A percentile compares a stretch with the other conserved stretches of the same genome.
phyloP scores from a whole-genome alignment of 2,888 invertebrate species.

The Antheraea yamamai region DNA sequence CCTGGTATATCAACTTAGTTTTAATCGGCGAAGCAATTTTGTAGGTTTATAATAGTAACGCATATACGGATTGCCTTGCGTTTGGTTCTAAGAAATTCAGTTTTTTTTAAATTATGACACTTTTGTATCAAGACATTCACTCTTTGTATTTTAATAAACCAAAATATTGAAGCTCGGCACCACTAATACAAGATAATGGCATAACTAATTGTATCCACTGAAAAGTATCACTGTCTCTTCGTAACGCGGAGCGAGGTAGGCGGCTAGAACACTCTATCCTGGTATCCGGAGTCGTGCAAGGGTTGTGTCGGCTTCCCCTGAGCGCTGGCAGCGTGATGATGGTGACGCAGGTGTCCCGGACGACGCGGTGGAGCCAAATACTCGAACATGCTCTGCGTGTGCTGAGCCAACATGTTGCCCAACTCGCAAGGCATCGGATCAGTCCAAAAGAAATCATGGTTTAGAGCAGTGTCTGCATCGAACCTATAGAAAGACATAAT shows the following conservation, averaged over 20 bases:
- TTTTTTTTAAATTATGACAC: too few relatives aligned
- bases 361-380: conserved; percentile 87
- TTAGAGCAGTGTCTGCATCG: conserved; percentile 95
- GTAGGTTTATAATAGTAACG: too few relatives aligned
- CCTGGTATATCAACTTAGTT: too few relatives aligned
- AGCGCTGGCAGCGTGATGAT: conserved; percentile 82
- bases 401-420: conserved; percentile 94
- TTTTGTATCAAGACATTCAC: too few relatives aligned
- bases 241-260: background rate
- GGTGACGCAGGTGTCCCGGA: conserved; percentile 87
- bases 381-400: conserved; percentile 97
- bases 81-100: too few relatives aligned
- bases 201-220: background rate
- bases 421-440: conserved; percentile 97
- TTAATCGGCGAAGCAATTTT: too few relatives aligned
- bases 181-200: too few relatives aligned
- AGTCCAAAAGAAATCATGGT: conserved; percentile 99
- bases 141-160: too few relatives aligned
- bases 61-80: too few relatives aligned
- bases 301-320: conserved; percentile 72
- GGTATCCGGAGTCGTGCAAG: conserved; percentile 91
- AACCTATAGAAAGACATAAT: conserved; percentile 52
- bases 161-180: too few relatives aligned
- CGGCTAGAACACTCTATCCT: conserved; percentile 90
- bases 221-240: background rate